phyloP scores from a whole-genome alignment of 1,140 invertebrate genomes.

The Papilio helenus region DNA sequence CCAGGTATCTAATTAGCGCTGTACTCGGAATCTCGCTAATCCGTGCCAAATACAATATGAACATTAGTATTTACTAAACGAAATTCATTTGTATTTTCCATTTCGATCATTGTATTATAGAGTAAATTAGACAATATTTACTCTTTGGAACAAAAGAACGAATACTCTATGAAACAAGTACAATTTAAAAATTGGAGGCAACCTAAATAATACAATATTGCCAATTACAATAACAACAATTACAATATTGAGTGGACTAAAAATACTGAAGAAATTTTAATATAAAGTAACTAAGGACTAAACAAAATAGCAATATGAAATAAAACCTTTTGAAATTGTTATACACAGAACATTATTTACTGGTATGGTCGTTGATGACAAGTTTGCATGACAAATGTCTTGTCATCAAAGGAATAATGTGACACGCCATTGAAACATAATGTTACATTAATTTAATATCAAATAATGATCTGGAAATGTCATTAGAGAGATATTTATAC shows the following conservation, averaged over 20 bases:
- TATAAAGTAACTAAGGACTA: neutral
- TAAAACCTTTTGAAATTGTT: neutral
- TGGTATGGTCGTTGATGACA: neutral
- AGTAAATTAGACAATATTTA: neutral
- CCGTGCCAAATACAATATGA: neutral
- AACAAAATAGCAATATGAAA: neutral
- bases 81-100: neutral
- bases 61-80: neutral
- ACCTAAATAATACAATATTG: neutral
- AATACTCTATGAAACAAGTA: too few relatives aligned
- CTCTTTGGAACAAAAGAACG: neutral
- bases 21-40: neutral
- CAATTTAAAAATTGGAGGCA: neutral
- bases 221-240: too few relatives aligned
- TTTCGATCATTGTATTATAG: neutral
- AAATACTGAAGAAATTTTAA: neutral
- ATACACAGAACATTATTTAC: neutral
- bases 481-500: neutral
- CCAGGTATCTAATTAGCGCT: neutral
- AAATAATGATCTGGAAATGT: neutral
- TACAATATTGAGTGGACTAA: neutral
- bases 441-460: neutral
- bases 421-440: slow-evolving; percentile 10
- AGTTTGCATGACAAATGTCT: slow-evolving; percentile 21
- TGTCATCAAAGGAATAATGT: neutral